A percentile compares a stretch with the other conserved stretches of the same genome.
Conservation (phyloP, 1,140 invertebrate species). For the Ridgeia piscesae region DNA sequence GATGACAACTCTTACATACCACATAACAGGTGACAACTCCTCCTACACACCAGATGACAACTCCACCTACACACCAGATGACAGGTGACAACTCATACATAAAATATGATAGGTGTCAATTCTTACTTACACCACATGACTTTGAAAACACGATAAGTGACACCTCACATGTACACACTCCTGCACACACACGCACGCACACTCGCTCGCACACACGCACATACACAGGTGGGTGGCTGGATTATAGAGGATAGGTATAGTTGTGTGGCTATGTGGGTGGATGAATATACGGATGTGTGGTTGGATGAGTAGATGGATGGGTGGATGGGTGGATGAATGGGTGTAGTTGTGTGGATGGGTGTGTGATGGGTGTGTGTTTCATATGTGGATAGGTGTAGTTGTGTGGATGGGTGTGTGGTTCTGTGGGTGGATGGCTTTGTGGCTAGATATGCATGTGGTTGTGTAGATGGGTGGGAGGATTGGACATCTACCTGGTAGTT, state of each 20-base stretch:
- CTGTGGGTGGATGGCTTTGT: neutral
- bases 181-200: neutral
- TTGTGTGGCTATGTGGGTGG: too few species aligned
- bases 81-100: too few species aligned
- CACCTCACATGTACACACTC: neutral
- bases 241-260: too few species aligned
- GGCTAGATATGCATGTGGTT: neutral
- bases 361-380: neutral
- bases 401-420: neutral
- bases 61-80: too few species aligned
- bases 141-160: neutral
- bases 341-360: neutral
- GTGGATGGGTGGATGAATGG: too few species aligned
- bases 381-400: neutral
- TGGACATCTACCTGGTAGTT: conserved; percentile 39
- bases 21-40: conserved; percentile 11
- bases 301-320: too few species aligned
- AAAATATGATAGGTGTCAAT: too few species aligned
- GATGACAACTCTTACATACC: too few species aligned
- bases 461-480: neutral
- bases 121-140: too few species aligned
- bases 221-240: too few species aligned
- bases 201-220: too few species aligned
- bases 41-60: conserved; percentile 33
- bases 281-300: too few species aligned